Evolutionary conservation across 2,113 vertebrate species (phyloP).

Genomic region (Macrotus californicus): DNA sequence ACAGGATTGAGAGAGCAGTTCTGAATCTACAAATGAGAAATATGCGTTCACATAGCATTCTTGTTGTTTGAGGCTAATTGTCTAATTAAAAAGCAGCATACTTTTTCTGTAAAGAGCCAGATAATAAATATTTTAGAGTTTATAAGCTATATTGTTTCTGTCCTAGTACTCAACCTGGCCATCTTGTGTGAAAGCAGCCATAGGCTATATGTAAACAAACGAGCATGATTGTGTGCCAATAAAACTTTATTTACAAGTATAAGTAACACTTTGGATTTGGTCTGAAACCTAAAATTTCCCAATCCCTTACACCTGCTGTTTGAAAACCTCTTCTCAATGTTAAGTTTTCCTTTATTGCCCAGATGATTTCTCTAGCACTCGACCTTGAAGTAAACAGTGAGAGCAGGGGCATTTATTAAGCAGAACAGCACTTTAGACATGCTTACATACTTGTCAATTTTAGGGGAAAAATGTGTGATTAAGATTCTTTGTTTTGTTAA

Average conservation of each 20-base stretch:
- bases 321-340: background rate
- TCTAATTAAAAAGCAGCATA: background rate
- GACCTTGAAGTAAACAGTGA: background rate
- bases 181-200: background rate
- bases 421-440: background rate
- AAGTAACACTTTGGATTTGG: background rate
- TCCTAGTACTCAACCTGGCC: background rate
- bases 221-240: background rate
- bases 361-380: background rate
- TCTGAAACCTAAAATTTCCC: background rate
- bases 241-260: background rate
- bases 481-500: background rate
- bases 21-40: background rate
- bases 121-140: background rate
- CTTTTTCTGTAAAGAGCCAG: background rate
- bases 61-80: background rate
- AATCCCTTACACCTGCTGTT: background rate
- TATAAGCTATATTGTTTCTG: background rate
- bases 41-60: background rate
- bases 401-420: background rate
- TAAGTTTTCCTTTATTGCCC: background rate
- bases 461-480: background rate
- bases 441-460: background rate
- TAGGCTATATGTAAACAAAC: background rate
- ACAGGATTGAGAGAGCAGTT: background rate